A percentile compares a stretch with the other conserved stretches of the same genome.
phyloP scores from a whole-genome alignment of 92 coral and sea anemone species.

The Virgularia gustaviana region DNA sequence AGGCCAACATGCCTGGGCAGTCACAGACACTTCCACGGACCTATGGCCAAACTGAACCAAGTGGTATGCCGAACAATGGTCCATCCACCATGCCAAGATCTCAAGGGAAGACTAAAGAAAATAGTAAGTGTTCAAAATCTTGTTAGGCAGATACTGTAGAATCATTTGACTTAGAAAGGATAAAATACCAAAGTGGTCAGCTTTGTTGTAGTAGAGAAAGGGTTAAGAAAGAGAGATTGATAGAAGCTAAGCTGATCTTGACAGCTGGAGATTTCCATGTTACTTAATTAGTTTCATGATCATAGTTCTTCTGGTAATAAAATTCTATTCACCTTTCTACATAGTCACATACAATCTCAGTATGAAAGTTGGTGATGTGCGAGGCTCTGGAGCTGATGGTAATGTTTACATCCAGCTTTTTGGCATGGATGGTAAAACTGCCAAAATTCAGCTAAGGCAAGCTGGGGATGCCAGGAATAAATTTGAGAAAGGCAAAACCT shows the following conservation, averaged over 20 bases:
- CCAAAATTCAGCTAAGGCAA: conserved; percentile 94
- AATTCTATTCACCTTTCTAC: conserved; percentile 4
- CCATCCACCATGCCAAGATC: conserved; percentile 77
- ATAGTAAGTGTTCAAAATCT: conserved; percentile 62
- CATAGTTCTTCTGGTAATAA: neutral
- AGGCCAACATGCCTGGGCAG: conserved; percentile 65
- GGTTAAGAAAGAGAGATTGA: too few relatives aligned
- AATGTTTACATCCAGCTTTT: conserved; percentile 96
- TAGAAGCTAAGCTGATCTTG: too few relatives aligned
- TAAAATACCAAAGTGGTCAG: neutral
- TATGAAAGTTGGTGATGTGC: conserved; percentile 97
- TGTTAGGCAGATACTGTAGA: neutral
- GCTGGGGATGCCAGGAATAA: conserved; percentile 91
- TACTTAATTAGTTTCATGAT: neutral
- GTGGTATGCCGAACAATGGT: conserved; percentile 40
- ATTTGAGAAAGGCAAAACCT: conserved; percentile 96
- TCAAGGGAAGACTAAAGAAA: conserved; percentile 61
- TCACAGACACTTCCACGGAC: conserved; percentile 67
- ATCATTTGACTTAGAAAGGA: neutral
- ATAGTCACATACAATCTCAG: conserved; percentile 92
- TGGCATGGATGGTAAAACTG: conserved; percentile 94
- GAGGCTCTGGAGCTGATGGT: conserved; percentile 97
- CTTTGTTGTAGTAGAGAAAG: too few relatives aligned
- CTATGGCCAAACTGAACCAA: conserved; percentile 33
- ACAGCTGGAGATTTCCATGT: neutral